These are phyloP conservation scores for Cryptocephalus primarius DNA, from an alignment of 2,888 invertebrate genomes.

Conservation along the genomic window DNA sequence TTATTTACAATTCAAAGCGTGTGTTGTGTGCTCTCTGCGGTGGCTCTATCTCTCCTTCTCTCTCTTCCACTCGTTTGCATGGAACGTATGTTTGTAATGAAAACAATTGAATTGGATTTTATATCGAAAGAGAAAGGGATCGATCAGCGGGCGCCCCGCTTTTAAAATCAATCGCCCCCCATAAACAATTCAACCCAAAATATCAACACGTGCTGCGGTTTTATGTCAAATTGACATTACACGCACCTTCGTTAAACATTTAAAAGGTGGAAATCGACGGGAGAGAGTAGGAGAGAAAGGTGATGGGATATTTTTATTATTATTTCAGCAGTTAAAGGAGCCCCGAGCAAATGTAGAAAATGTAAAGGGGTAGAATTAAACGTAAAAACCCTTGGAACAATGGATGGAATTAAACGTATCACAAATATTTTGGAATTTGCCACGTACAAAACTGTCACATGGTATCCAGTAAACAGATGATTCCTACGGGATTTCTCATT, in stretches of 20 bases:
- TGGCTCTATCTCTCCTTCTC: too few species aligned
- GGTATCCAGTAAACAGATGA: too few species aligned
- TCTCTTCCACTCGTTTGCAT: constrained; percentile 3
- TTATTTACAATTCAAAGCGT: constrained; percentile 13
- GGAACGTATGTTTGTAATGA: constrained; percentile 12
- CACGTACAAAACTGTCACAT: too few species aligned
- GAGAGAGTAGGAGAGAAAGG: too few species aligned
- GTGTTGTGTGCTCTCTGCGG: neutral
- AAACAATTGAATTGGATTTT: constrained; percentile 13
- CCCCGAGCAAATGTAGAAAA: too few species aligned
- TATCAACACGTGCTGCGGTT: constrained; percentile 28
- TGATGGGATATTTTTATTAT: too few species aligned
- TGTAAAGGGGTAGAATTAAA: too few species aligned
- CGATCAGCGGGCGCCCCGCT: constrained; percentile 2
- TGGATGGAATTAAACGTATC: too few species aligned
- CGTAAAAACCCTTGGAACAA: too few species aligned
- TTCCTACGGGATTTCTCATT: too few species aligned
- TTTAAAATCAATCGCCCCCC: constrained; percentile 5
- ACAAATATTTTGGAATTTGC: too few species aligned
- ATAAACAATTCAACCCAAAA: constrained; percentile 26
- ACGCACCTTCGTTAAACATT: constrained; percentile 16
- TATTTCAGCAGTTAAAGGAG: too few species aligned
- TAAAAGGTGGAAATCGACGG: neutral
- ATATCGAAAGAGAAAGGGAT: constrained; percentile 6
- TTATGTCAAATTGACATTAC: constrained; percentile 29